Percentiles rank a stretch among this genome's conserved stretches.
These are phyloP conservation scores for Amphiura filiformis DNA, from an alignment of 35 echinoderm and acorn worm species.

Conservation along the genomic window DNA sequence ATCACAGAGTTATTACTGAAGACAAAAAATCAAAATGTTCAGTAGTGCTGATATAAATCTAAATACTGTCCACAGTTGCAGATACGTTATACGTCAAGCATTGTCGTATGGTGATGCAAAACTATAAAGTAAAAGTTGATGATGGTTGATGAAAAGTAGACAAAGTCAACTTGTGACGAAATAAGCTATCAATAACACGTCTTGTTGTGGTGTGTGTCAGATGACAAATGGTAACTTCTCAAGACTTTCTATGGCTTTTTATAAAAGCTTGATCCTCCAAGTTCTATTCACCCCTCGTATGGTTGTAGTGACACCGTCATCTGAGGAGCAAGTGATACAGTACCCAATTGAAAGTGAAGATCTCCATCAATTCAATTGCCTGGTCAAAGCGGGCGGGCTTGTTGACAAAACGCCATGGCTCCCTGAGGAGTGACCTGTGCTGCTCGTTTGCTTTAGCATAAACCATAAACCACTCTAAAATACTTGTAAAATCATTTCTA, in stretches of 20 bases:
- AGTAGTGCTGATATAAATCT: background rate
- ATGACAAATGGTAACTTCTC: background rate
- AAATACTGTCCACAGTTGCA: background rate
- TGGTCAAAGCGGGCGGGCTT: conserved; percentile 46
- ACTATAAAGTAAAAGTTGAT: background rate
- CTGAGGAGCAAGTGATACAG: conserved; percentile 34
- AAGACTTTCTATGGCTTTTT: background rate
- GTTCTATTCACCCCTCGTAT: background rate
- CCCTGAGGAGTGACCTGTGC: conserved; percentile 15
- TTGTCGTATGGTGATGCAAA: background rate
- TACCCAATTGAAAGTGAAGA: background rate
- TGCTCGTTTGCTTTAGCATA: conserved; percentile 4
- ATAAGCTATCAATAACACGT: no score
- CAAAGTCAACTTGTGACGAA: background rate
- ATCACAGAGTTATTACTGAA: background rate
- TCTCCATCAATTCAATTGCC: background rate
- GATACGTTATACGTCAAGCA: background rate
- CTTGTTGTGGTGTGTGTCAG: no score
- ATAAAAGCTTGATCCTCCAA: background rate
- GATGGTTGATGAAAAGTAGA: background rate
- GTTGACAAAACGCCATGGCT: conserved; percentile 33
- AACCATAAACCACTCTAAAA: background rate
- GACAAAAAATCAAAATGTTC: background rate
- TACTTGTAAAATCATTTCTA: background rate
- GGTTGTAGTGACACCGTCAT: background rate